Percentiles rank a stretch among this genome's conserved stretches.
These are phyloP conservation scores for Ceramica pisi DNA, from an alignment of 2,888 invertebrate species.

Conservation along the genomic window DNA sequence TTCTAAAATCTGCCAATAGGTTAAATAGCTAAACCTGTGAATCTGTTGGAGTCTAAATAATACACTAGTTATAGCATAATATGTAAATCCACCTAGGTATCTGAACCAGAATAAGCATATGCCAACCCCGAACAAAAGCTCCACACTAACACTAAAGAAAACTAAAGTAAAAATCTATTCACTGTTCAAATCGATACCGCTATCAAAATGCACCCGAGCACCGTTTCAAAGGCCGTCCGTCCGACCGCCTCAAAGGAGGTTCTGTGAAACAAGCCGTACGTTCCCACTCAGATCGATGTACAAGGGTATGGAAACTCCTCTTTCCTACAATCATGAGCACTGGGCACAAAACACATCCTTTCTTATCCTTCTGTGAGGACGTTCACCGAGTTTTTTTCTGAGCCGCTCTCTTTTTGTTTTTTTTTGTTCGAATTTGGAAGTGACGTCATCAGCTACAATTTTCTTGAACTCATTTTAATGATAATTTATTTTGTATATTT, in stretches of 20 bases:
- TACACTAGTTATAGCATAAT: neutral
- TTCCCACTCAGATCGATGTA: conserved; percentile 84
- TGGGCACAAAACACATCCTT: conserved; percentile 77
- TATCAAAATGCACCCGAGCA: conserved; percentile 85
- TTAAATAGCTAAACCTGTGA: no score
- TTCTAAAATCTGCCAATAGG: no score
- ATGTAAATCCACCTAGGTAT: neutral
- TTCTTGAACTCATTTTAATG: no score
- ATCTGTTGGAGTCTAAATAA: neutral
- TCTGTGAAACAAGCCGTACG: conserved; percentile 81
- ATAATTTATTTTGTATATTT: no score
- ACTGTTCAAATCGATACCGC: conserved; percentile 84
- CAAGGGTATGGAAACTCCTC: conserved; percentile 72
- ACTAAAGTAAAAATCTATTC: conserved; percentile 84
- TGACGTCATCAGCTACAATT: conserved; percentile 14
- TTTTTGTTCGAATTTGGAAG: conserved; percentile 22
- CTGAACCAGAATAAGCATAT: conserved; percentile 5
- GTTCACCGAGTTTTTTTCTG: conserved; percentile 65
- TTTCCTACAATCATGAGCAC: conserved; percentile 75
- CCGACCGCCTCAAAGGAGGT: conserved; percentile 83
- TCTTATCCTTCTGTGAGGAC: conserved; percentile 71
- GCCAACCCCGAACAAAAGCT: conserved; percentile 35
- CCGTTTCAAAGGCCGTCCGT: conserved; percentile 82
- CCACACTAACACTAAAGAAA: conserved; percentile 54
- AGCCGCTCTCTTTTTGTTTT: conserved; percentile 37